A percentile compares a stretch with the other conserved stretches of the same genome.
phyloP scores from a whole-genome alignment of 2,113 vertebrate species.

The Oostethus manadensis region DNA sequence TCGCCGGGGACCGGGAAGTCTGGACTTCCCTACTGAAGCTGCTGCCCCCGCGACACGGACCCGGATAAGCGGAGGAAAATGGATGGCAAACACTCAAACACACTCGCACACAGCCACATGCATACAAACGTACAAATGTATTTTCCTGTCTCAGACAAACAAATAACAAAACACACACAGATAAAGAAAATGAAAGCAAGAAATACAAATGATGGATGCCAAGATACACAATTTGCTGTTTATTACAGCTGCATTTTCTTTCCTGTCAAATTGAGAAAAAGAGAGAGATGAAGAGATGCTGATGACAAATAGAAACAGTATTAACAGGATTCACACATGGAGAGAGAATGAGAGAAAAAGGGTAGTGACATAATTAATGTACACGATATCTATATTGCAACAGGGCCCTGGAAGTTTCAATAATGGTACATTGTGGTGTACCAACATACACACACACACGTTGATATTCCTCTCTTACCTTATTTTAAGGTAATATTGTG shows the following conservation, averaged over 20 bases:
- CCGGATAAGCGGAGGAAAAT: too few relatives aligned
- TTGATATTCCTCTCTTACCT: neutral
- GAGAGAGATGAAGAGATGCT: constrained; percentile 27
- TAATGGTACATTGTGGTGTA: constrained; percentile 38
- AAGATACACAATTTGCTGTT: constrained; percentile 17
- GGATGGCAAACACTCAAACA: neutral
- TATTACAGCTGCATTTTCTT: constrained; percentile 38
- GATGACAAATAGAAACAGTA: constrained; percentile 54
- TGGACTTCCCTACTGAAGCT: too few relatives aligned
- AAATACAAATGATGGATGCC: constrained; percentile 16
- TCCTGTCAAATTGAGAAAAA: constrained; percentile 37
- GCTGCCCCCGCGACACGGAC: too few relatives aligned
- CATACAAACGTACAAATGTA: neutral
- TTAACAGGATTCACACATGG: constrained; percentile 39
- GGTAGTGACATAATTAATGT: constrained; percentile 46
- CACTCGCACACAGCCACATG: neutral
- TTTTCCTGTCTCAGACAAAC: constrained; percentile 3
- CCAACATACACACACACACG: neutral
- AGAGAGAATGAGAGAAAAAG: neutral
- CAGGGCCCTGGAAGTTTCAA: constrained; percentile 52
- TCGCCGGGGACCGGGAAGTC: too few relatives aligned
- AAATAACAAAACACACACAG: constrained; percentile 18
- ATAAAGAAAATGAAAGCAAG: constrained; percentile 19
- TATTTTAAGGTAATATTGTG: neutral
- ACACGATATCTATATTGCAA: constrained; percentile 60